Base-by-base conservation (phyloP, 2,113 vertebrate species). In the Platysternon megacephalum region DNA sequence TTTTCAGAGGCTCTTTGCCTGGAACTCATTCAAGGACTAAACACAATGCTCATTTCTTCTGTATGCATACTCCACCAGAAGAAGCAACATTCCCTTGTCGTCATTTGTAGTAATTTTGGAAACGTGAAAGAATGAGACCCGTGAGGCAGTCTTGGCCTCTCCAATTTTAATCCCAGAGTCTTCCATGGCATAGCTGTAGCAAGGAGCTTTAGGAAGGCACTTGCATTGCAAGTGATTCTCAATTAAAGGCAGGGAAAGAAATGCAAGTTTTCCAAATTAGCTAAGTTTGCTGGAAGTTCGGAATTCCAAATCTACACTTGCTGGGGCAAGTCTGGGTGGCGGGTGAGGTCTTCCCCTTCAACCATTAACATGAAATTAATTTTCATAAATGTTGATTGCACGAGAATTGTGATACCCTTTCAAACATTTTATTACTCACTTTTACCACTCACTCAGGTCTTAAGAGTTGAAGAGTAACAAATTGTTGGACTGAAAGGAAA, bases 351-450 rank as follows among this genome's bases (percentile, higher is more conserved):
- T 12, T 44, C 39, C 72, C 72, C 72, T 26, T 76, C 21, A 19
- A 44, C 28, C 21, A 26, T 76, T 76, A 76, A 44, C 21, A 42
- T 76, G 24, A 76, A 24, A 68, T 68, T n/a, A 42, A 85, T 44
- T 26, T 61, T 87, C 91, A 84, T 55, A n/a, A n/a, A 24, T 22
- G 55, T 91, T 6, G 84, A 95, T 90, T 8, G 85, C 1, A 84
- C 44, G 96, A 94, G 82, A 89, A 86, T 55, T 35, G 85, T 80
- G 90, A 83, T 32, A 82, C 13, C 82, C 80, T 93, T 68, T 94
- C 76, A 35, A 95, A 93, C 39, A 76, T 26, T 29, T 84, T 72
- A 44, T 52, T 88, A 28, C 29, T 94, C 87, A 68, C 35, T 9
- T 68, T 19, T 12, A 87, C 26, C 55, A 83, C 91, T 94, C 74